Percentiles rank a stretch among this genome's conserved stretches.
phyloP scores from a whole-genome alignment of 2,888 invertebrate species.

The Dryomyza anilis region DNA sequence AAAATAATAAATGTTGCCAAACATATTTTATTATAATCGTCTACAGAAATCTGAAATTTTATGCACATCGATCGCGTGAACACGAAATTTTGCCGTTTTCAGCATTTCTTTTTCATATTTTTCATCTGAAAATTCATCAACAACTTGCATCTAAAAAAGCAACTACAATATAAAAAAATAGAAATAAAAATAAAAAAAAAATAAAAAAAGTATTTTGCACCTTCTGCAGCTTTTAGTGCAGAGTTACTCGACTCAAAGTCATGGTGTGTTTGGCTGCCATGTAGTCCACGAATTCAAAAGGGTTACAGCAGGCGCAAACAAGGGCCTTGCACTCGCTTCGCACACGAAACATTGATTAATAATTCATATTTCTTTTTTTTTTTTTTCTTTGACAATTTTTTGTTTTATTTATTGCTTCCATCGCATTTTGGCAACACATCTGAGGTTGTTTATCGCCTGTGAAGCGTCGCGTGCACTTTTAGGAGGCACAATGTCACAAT shows the following conservation, averaged over 20 bases:
- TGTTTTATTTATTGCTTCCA: not conserved
- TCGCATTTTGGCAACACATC: not conserved
- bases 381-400: not conserved
- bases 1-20: too few species aligned
- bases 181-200: not conserved
- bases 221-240: too few species aligned
- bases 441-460: too few species aligned
- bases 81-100: constrained; percentile 16
- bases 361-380: not conserved
- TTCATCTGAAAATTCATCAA: not conserved
- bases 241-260: too few species aligned
- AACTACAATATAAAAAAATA: not conserved
- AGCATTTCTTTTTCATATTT: too few species aligned
- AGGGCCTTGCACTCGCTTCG: constrained; percentile 8
- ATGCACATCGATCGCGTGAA: constrained; percentile 13
- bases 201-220: not conserved
- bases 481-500: too few species aligned
- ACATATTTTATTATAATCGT: constrained; percentile 9
- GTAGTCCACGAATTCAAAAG: not conserved
- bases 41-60: constrained; percentile 10
- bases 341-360: constrained; percentile 7
- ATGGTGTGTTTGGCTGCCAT: too few species aligned
- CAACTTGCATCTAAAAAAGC: not conserved
- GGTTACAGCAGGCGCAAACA: not conserved
- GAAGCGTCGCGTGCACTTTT: too few species aligned